A percentile compares a stretch with the other conserved stretches of the same genome.
These are phyloP conservation scores for Ardeotis arabs DNA, from an alignment of 2,113 vertebrate species.

Conservation along the genomic window DNA sequence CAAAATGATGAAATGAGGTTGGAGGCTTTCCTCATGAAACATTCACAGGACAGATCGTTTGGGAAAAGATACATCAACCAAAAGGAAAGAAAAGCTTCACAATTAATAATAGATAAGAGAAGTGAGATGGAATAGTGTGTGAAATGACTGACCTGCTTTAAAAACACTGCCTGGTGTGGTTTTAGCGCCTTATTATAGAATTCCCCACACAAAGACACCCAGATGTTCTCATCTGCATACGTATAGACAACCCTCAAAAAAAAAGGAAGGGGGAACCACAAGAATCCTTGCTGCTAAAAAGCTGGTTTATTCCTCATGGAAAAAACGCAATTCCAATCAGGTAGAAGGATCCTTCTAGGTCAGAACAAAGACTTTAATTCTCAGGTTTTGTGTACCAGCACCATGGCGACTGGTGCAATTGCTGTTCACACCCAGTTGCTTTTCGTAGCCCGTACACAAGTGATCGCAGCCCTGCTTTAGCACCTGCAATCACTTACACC, in stretches of 20 bases:
- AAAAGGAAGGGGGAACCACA: background rate
- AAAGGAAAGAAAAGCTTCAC: conserved; percentile 38
- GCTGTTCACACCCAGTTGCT: background rate
- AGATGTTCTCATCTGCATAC: background rate
- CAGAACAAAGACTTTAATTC: background rate
- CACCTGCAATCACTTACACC: conserved; percentile 29
- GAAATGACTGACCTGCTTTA: conserved; percentile 39
- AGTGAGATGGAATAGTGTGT: background rate
- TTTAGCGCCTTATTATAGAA: background rate
- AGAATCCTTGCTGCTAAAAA: background rate
- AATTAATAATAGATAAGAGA: conserved; percentile 43
- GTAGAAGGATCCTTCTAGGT: background rate
- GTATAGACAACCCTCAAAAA: fast-evolving
- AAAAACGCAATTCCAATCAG: fast-evolving
- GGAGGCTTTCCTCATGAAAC: conserved; percentile 41
- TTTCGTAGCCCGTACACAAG: fast-evolving
- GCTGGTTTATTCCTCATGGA: background rate
- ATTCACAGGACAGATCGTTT: background rate
- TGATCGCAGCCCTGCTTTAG: background rate
- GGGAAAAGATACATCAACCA: conserved; percentile 19
- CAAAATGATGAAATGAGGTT: background rate
- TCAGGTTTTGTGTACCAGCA: background rate
- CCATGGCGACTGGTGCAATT: background rate
- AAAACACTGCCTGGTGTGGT: background rate
- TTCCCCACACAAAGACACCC: background rate